Evolutionary conservation across 1,140 invertebrate species (phyloP).

Genomic region (Gerris buenoi): DNA sequence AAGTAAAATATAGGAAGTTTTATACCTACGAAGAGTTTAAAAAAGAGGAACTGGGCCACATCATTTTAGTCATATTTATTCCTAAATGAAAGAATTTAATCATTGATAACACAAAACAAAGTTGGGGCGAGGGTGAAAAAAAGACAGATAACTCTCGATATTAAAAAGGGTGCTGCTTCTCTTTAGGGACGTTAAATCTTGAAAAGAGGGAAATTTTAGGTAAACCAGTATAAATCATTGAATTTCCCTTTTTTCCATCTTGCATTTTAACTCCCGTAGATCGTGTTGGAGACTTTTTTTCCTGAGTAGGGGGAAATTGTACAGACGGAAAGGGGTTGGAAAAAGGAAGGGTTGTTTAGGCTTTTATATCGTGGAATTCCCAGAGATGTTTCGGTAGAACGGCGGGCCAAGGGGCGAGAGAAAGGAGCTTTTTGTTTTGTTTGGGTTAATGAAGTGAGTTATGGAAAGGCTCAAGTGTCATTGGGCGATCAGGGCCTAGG

Average conservation of each 20-base stretch:
- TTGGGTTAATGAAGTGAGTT: constrained; percentile 1
- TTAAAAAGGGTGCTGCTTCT: neutral
- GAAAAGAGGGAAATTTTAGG: neutral
- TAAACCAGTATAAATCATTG: neutral
- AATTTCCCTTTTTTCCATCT: neutral
- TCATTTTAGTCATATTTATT: no score
- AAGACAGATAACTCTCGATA: neutral
- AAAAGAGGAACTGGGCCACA: no score
- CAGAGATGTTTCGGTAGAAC: neutral
- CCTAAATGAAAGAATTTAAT: no score
- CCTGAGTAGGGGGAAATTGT: neutral
- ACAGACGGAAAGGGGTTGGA: neutral
- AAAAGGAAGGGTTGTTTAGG: neutral
- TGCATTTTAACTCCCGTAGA: neutral
- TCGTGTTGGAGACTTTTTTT: neutral
- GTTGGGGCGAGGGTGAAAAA: no score
- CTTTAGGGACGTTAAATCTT: neutral
- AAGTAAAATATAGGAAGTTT: no score
- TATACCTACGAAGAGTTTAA: no score
- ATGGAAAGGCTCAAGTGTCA: constrained; percentile 10
- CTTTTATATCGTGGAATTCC: neutral
- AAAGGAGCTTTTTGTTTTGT: neutral
- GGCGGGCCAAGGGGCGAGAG: neutral
- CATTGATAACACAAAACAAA: no score
- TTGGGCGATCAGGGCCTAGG: constrained; percentile 8